These are phyloP conservation scores for Diacarnus erythraeanus DNA, from an alignment of 37 sponge, comb jelly and placozoan species.

Conservation along the genomic window DNA sequence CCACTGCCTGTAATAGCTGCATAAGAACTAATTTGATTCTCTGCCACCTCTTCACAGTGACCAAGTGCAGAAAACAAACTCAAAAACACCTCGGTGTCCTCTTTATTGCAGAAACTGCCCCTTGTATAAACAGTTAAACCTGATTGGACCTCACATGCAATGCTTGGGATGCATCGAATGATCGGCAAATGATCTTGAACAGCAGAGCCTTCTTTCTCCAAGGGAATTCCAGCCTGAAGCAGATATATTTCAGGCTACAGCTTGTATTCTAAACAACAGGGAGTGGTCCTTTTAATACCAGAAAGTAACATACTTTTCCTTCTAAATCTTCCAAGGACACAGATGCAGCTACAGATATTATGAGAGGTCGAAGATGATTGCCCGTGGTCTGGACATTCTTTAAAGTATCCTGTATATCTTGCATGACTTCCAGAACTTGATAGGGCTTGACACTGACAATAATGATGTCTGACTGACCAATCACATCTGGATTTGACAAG, in stretches of 20 bases:
- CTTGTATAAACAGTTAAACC: constrained; percentile 48
- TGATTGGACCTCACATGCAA: constrained; percentile 31
- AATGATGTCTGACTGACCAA: constrained; percentile 61
- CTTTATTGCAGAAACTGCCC: constrained; percentile 57
- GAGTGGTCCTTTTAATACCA: too few species aligned
- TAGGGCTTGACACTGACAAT: constrained; percentile 80
- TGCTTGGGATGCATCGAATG: constrained; percentile 47
- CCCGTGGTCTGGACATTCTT: background rate
- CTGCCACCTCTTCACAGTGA: constrained; percentile 55
- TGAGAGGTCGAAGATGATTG: constrained; percentile 60
- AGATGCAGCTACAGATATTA: constrained; percentile 75
- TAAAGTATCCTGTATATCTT: constrained; percentile 35
- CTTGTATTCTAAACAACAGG: too few species aligned
- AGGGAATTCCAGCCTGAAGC: constrained; percentile 59
- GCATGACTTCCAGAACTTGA: constrained; percentile 56
- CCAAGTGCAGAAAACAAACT: constrained; percentile 45
- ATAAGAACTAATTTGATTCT: constrained; percentile 53
- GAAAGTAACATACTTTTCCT: constrained; percentile 52
- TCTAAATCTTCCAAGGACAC: constrained; percentile 64
- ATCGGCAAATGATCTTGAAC: constrained; percentile 57
- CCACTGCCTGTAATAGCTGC: constrained; percentile 73
- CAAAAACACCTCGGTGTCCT: constrained; percentile 39
- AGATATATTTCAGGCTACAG: too few species aligned
- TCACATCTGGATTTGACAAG: constrained; percentile 46
- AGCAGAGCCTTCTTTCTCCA: constrained; percentile 42